A percentile compares a stretch with the other conserved stretches of the same genome.
These are phyloP conservation scores for Scomber colias DNA, from an alignment of 2,113 vertebrate species.

Conservation along the genomic window DNA sequence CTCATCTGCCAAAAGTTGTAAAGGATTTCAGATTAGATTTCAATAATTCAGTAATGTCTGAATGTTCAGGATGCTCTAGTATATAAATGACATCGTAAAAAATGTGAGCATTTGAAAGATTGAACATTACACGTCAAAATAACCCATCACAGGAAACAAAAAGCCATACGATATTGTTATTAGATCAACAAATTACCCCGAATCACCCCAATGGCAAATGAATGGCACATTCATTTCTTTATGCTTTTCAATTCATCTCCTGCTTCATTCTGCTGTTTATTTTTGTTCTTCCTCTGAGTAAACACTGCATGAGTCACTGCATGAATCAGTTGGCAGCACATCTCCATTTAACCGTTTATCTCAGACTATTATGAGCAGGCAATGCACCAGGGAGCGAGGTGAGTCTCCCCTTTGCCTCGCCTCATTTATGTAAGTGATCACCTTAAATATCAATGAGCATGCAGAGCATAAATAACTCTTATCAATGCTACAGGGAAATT, in stretches of 20 bases:
- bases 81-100: not conserved
- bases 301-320: constrained; percentile 60
- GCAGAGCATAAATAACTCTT: not conserved
- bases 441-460: constrained; percentile 34
- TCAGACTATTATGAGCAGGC: constrained; percentile 26
- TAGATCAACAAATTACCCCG: not conserved
- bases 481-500: not conserved
- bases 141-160: not conserved
- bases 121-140: too few species aligned
- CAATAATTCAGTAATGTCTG: not conserved
- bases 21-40: not conserved
- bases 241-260: not conserved
- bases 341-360: constrained; percentile 36
- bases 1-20: not conserved
- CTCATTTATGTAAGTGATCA: constrained; percentile 39
- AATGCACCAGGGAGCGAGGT: constrained; percentile 39
- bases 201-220: constrained; percentile 2
- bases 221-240: not conserved
- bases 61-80: not conserved
- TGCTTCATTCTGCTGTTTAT: constrained; percentile 9
- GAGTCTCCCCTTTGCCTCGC: constrained; percentile 16
- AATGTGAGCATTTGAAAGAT: too few species aligned
- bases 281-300: constrained; percentile 24
- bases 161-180: not conserved
- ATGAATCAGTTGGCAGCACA: constrained; percentile 61